Evolutionary conservation across 2,797 vertebrate genomes (phyloP).

Genomic region (Acrossocheilus wenchowensis): DNA sequence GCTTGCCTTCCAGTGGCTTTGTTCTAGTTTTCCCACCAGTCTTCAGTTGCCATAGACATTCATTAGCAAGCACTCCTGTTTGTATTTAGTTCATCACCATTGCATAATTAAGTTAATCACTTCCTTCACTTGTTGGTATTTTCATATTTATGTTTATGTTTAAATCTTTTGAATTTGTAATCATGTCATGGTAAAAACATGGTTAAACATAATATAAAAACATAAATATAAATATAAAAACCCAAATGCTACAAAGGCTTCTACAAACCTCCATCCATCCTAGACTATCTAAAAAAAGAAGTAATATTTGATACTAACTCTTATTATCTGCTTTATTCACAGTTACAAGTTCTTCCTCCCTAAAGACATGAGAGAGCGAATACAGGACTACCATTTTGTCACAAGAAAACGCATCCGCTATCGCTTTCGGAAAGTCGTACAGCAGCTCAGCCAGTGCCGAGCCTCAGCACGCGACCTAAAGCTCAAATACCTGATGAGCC

Average conservation of each 20-base stretch:
- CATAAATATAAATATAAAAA: neutral
- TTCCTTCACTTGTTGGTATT: neutral
- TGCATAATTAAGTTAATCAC: neutral
- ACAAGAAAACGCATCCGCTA: slow-evolving; percentile 95
- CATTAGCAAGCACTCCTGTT: too few relatives aligned
- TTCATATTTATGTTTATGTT: neutral
- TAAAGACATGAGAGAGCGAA: slow-evolving; percentile 84
- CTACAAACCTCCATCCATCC: neutral
- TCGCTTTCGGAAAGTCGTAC: slow-evolving; percentile 93
- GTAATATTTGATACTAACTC: neutral
- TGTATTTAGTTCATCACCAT: too few relatives aligned
- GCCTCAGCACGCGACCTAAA: slow-evolving; percentile 91
- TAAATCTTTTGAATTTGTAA: neutral
- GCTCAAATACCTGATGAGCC: slow-evolving; percentile 96
- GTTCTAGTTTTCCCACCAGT: too few relatives aligned
- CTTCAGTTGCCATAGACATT: too few relatives aligned
- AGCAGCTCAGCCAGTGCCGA: slow-evolving; percentile 93
- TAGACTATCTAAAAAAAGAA: too few relatives aligned
- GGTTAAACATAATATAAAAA: neutral
- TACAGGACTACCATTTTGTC: slow-evolving; percentile 93
- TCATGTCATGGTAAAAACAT: neutral
- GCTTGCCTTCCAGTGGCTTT: too few relatives aligned
- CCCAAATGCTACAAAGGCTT: neutral
- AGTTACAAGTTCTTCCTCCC: slow-evolving; percentile 98
- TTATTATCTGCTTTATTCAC: slow-evolving; percentile 27